Base-by-base conservation (phyloP, 2,797 vertebrate species). In the Pristis pectinata region DNA sequence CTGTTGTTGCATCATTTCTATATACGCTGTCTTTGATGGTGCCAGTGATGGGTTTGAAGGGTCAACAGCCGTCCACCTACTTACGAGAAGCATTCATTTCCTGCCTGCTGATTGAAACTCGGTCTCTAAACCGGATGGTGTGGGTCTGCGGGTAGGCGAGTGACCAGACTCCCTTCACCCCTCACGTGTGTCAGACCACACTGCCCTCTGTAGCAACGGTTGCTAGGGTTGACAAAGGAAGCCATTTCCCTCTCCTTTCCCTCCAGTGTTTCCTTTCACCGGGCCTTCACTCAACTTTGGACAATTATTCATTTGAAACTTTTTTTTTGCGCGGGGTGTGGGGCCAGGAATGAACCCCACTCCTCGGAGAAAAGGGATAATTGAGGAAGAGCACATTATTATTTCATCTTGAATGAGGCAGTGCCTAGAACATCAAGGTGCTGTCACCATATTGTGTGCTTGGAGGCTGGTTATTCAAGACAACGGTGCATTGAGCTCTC, bases 51-150 rank as follows among this genome's bases (percentile, higher is more conserved):
- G 13, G 56, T 61, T 41, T 22, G 17, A 64, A 91, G 19, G 17
- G 61, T 37, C 74, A 34, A 72, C 24, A 22, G 11, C 22, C 15
- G 41, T 11, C 24, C 53, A 53, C 10, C 22, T n/a, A 94, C 92
- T 94, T 94, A 94, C 92, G 70, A 53, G 92, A n/a, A 76, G 13
- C 30, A n/a, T n/a, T 94, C 92, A 94, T 94, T n/a, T 94, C 61
- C 9, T 15, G 7, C 1, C 44, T 56, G 1, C 15, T 34, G 8
- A 49, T 27, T 72, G 44, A 76, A n/a, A 41, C 70, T 53, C 15
- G 11, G 6, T 44, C 30, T 34, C 70, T 7, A 76, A 94, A 56
- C 9, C 44, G 37, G 87, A 61, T 94, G 70, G 27, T 76, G n/a
- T n/a, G 49, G 67, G 70, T 53, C 92, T 13, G 44, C 22, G 94